A percentile compares a stretch with the other conserved stretches of the same genome.
These are phyloP conservation scores for Harpalus rubripes DNA, from an alignment of 2,888 invertebrate species.

Conservation along the genomic window DNA sequence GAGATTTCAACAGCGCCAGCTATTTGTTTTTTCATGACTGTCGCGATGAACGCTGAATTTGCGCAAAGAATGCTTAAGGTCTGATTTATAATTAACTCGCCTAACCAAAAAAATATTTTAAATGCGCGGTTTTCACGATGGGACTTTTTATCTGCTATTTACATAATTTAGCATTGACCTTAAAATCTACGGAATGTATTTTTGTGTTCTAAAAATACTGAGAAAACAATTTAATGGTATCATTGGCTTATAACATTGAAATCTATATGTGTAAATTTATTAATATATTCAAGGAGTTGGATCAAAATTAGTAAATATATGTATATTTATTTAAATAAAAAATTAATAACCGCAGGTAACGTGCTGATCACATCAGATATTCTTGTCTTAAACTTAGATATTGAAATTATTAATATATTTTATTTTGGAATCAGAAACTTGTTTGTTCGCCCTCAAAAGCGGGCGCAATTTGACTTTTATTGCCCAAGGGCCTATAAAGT, in stretches of 20 bases:
- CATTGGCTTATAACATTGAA: conserved; percentile 2
- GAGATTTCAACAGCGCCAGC: conserved; percentile 28
- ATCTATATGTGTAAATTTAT: neutral
- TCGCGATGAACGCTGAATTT: conserved; percentile 45
- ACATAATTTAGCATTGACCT: conserved; percentile 36
- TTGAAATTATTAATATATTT: too few relatives aligned
- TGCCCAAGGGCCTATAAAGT: too few relatives aligned
- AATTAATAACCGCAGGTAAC: too few relatives aligned
- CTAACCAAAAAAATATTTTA: conserved; percentile 26
- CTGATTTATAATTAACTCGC: conserved; percentile 39
- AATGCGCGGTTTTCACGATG: conserved; percentile 17
- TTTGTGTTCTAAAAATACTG: conserved; percentile 25
- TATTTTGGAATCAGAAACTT: too few relatives aligned
- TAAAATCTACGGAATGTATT: conserved; percentile 9
- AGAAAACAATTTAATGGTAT: conserved; percentile 6
- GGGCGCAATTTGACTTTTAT: too few relatives aligned
- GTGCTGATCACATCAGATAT: too few relatives aligned
- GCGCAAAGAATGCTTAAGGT: conserved; percentile 28
- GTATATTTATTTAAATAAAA: too few relatives aligned
- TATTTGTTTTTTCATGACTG: conserved; percentile 47
- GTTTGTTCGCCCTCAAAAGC: too few relatives aligned
- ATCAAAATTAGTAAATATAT: too few relatives aligned
- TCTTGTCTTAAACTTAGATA: too few relatives aligned
- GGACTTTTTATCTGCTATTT: conserved; percentile 31
- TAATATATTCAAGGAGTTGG: neutral